Base-by-base conservation (phyloP, 2,797 vertebrate species). In the Selene dorsalis region DNA sequence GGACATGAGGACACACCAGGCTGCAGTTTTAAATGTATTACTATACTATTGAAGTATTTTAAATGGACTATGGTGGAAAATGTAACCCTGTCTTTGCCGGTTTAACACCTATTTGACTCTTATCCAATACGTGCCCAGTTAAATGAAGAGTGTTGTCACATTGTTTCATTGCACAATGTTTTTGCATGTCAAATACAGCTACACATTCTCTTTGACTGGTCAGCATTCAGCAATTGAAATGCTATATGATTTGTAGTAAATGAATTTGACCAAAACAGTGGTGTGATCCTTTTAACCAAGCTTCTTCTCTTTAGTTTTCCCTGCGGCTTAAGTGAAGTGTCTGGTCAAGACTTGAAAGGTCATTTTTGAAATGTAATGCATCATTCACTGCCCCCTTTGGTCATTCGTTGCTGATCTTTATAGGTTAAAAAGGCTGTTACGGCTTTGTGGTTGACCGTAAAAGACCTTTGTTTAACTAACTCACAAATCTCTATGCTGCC, bases 381-480 rank as follows among this genome's bases (percentile, higher is more conserved):
- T 85, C 75, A 69, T 82, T 86, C 77, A 69, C 39, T 66, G 53
- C 38, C 64, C 79, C 52, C 58, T 77, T 83, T 53, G 69, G 74
- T 80, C 81, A 53, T 65, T 80, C 24, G 56, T 67, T 17, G 4
- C 43, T 32, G 30, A 38, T 35, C 80, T 84, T 87, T 80, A 75
- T 77, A 84, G 73, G 80, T 88, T 89, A 84, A 91, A 86, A 76
- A 72, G 78, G 58, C 68, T 81, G 52, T 83, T 86, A 79, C 65
- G 74, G 75, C 66, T 83, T 85, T 87, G 83, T 62, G 77, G 80
- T 81, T 83, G 73, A 87, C 89, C 82, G 85, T 73, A 78, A 85
- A 88, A 85, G 45, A 86, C 82, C 84, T 81, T 81, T 83, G 78
- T 88, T 85, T 91, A 87, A 87, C 78, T 78, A 87, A 84, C 66